These are phyloP conservation scores for Haemorhous mexicanus DNA, from an alignment of 2,113 vertebrate species.

Conservation along the genomic window DNA sequence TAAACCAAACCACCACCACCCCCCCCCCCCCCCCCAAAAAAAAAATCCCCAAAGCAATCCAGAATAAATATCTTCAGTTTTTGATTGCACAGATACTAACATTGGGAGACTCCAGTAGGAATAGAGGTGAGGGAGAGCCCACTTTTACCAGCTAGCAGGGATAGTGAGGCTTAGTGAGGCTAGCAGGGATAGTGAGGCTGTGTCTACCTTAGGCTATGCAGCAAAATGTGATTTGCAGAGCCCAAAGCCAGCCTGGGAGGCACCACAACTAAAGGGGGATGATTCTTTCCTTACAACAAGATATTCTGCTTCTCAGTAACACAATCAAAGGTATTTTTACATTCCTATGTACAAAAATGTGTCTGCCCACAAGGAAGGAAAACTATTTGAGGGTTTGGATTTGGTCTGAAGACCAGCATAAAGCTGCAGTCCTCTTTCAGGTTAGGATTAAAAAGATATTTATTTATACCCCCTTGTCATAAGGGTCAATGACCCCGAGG, in stretches of 20 bases:
- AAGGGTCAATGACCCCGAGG: not conserved
- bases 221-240: not conserved
- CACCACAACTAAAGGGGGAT: not conserved
- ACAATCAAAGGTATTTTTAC: not conserved
- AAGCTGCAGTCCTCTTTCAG: not conserved
- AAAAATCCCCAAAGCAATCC: not conserved
- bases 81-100: not conserved
- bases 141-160: not conserved
- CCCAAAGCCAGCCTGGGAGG: not conserved
- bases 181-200: not conserved
- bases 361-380: not conserved
- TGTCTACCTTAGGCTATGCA: not conserved
- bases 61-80: not conserved
- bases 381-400: not conserved
- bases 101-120: not conserved
- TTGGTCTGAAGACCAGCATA: not conserved
- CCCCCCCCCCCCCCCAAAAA: rapidly evolving
- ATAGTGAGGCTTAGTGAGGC: too few relatives aligned
- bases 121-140: not conserved
- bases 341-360: not conserved
- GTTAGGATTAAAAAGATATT: not conserved
- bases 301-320: not conserved
- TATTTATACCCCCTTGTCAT: not conserved
- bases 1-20: not conserved
- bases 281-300: not conserved